Conservation (phyloP, 1,140 invertebrate genomes). For the Aphaenogaster floridana region DNA sequence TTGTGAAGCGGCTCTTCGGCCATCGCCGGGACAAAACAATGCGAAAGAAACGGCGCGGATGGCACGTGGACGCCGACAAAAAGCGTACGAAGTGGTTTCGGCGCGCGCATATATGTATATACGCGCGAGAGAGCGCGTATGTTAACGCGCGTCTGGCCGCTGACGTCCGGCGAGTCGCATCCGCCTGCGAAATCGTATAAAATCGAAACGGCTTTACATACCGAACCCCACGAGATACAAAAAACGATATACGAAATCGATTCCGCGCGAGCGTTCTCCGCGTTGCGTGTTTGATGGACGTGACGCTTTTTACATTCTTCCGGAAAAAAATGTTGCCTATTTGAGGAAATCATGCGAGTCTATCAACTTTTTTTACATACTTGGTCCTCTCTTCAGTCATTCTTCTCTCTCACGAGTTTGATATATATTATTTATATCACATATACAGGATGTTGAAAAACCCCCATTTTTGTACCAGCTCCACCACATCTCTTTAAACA, state of each 20-base stretch:
- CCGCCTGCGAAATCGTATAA: slow-evolving; percentile 58
- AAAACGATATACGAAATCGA: slow-evolving; percentile 69
- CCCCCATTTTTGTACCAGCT: too few species aligned
- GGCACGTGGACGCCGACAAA: slow-evolving; percentile 43
- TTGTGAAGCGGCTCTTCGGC: slow-evolving; percentile 70
- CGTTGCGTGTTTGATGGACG: background rate
- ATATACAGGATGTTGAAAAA: too few species aligned
- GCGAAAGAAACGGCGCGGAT: slow-evolving; percentile 67
- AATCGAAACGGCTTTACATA: slow-evolving; percentile 60
- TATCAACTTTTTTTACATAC: background rate
- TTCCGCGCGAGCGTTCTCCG: slow-evolving; percentile 28
- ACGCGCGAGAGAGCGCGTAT: background rate
- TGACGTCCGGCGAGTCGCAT: slow-evolving; percentile 10
- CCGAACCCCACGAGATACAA: slow-evolving; percentile 45
- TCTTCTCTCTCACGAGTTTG: background rate
- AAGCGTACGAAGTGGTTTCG: slow-evolving; percentile 45
- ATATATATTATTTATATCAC: background rate
- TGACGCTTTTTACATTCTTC: slow-evolving; percentile 39
- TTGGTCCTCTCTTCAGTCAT: background rate
- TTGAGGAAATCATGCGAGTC: background rate
- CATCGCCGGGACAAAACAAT: slow-evolving; percentile 69
- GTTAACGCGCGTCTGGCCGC: background rate
- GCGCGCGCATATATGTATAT: background rate
- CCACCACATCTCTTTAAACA: too few species aligned
- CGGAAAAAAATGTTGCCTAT: slow-evolving; percentile 43